Evolutionary conservation across 2,888 invertebrate species (phyloP), one percentile per base, ranked within the genome.

Genomic region (Saturnia pavonia): DNA sequence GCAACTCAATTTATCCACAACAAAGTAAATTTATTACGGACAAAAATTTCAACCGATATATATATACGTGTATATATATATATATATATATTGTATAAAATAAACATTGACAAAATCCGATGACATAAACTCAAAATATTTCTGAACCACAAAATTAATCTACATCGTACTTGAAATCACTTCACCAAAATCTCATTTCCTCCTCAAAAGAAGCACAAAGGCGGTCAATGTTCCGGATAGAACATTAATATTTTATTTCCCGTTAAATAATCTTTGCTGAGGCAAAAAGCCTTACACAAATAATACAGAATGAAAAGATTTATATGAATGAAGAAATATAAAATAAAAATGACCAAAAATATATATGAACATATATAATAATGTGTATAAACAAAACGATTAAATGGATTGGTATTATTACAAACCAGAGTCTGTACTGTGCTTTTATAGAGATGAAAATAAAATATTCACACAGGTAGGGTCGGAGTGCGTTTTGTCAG

Each of bases 131-230:
- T 57, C 12, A 65, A 65, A 40, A 65, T n/a, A 65, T 34, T 65
- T 65, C 40, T 65, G 11, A 1, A 12, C 40, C 40, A 65, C 34
- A 40, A 16, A 65, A 65, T 40, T 65, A 65, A 65, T 65, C 65
- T n/a, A 65, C 40, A 16, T 65, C 65, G 65, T n/a, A 65, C 65
- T 65, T 9, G 19, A 40, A 65, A 57, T 65, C n/a, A n/a, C 65
- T 65, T 65, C 40, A 65, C 25, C 68, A 54, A 54, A 68, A 68
- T 54, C 68, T 51, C 27, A 54, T 51, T 68, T 68, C 68, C 68
- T 54, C 40, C 51, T 68, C 68, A 68, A 68, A 68, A 40, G 68
- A 34, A 40, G 51, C 68, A 42, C 54, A 68, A 54, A 68, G 51
- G 40, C 54, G 51, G 68, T 57, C 54, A 68, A 68, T 68, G 40